A percentile compares a stretch with the other conserved stretches of the same genome.
Conservation (phyloP, 2,113 vertebrate genomes). For the Struthio camelus region DNA sequence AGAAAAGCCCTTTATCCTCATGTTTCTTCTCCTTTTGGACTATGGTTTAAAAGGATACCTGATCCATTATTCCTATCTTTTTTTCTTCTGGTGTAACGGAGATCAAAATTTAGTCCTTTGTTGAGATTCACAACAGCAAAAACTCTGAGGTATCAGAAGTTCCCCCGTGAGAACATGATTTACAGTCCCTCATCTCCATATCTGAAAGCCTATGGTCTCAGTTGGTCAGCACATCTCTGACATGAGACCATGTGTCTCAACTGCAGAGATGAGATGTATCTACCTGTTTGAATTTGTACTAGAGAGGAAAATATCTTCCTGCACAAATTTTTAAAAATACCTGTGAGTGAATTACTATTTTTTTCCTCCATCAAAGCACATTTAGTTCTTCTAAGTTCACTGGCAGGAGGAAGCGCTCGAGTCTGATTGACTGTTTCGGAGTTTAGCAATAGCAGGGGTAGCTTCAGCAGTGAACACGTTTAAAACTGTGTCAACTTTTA, state of each 20-base stretch:
- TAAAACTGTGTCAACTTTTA: background rate
- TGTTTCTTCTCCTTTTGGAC: background rate
- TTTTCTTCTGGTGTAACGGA: background rate
- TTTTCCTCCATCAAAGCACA: background rate
- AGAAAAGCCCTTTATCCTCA: background rate
- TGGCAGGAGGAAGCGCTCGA: background rate
- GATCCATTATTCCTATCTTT: background rate
- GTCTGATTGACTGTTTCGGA: background rate
- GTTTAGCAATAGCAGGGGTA: background rate
- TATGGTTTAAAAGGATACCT: background rate
- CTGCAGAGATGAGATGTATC: background rate
- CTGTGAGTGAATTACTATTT: background rate
- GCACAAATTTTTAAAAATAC: background rate
- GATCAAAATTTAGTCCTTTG: background rate
- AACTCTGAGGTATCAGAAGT: background rate
- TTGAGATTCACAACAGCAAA: conserved; percentile 43
- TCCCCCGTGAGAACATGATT: background rate
- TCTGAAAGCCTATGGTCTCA: background rate
- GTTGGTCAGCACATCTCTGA: background rate
- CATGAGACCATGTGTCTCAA: background rate
- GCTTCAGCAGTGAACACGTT: background rate
- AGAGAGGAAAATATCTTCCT: conserved; percentile 20
- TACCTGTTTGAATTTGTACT: conserved; percentile 8
- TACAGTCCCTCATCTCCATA: background rate
- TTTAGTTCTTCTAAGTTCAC: background rate